phyloP scores from a whole-genome alignment of 2,797 vertebrate species.

The Buceros bicornis region DNA sequence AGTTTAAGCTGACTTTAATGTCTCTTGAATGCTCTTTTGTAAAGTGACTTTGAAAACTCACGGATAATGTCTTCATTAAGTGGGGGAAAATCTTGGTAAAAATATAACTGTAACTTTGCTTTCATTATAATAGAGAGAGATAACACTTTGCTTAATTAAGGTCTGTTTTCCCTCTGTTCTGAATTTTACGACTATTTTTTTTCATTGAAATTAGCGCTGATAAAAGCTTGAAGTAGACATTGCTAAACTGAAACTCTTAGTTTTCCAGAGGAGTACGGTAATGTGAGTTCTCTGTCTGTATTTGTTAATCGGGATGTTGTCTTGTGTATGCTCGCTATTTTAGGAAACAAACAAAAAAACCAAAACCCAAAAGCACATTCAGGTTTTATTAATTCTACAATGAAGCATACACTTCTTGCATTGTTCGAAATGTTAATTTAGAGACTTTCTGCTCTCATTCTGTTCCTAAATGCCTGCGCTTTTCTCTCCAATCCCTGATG shows the following conservation, averaged over 20 bases:
- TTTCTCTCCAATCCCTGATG: background rate
- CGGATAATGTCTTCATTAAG: conserved; percentile 87
- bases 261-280: background rate
- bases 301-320: conserved; percentile 53
- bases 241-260: conserved; percentile 55
- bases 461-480: background rate
- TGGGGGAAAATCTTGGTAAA: conserved; percentile 80
- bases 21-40: conserved; percentile 85
- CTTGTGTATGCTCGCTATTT: background rate
- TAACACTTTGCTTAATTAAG: conserved; percentile 83
- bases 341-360: conserved; percentile 24
- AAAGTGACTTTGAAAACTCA: conserved; percentile 86
- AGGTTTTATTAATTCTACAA: background rate
- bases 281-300: background rate
- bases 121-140: conserved; percentile 82
- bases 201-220: conserved; percentile 76
- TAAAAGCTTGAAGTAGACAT: conserved; percentile 70
- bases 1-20: conserved; percentile 87
- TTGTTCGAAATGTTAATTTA: background rate
- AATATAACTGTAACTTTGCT: conserved; percentile 80
- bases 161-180: conserved; percentile 79
- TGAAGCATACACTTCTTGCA: background rate
- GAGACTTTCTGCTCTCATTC: conserved; percentile 9
- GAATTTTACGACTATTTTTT: conserved; percentile 70
- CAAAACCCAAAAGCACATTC: background rate